phyloP scores from a whole-genome alignment of 2,113 vertebrate genomes.

The Setophaga kirtlandii region DNA sequence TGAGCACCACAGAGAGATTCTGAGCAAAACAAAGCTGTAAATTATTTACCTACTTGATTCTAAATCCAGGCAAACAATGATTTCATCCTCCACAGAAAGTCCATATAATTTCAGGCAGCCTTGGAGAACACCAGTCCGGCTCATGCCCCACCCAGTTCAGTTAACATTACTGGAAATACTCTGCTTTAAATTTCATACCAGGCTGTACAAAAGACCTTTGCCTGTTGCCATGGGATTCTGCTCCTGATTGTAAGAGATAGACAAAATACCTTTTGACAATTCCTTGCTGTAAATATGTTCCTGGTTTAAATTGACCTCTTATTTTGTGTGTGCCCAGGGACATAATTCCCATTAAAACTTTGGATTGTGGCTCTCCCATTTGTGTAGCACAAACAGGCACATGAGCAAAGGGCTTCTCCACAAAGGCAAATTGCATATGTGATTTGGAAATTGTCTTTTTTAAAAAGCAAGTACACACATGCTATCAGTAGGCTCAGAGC shows the following conservation, averaged over 20 bases:
- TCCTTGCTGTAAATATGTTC: background rate
- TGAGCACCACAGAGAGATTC: background rate
- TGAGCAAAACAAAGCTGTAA: conserved; percentile 48
- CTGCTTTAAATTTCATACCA: background rate
- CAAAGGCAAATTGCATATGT: background rate
- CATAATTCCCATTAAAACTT: background rate
- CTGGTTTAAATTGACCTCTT: background rate
- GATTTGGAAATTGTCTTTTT: background rate
- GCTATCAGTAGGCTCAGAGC: background rate
- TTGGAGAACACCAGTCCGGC: background rate
- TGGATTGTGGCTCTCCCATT: background rate
- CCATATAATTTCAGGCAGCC: background rate
- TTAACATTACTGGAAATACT: background rate
- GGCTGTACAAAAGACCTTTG: background rate
- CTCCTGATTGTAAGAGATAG: background rate
- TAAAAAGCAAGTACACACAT: background rate
- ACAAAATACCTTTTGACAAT: background rate
- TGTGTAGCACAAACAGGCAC: background rate
- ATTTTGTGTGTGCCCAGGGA: background rate
- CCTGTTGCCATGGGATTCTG: background rate
- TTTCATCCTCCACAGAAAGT: background rate
- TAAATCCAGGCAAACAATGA: background rate
- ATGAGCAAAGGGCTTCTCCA: background rate
- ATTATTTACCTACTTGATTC: conserved; percentile 14
- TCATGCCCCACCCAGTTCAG: background rate